Evolutionary conservation across 2,888 invertebrate genomes (phyloP).

Genomic region (Drepanosiphum platanoidis): DNA sequence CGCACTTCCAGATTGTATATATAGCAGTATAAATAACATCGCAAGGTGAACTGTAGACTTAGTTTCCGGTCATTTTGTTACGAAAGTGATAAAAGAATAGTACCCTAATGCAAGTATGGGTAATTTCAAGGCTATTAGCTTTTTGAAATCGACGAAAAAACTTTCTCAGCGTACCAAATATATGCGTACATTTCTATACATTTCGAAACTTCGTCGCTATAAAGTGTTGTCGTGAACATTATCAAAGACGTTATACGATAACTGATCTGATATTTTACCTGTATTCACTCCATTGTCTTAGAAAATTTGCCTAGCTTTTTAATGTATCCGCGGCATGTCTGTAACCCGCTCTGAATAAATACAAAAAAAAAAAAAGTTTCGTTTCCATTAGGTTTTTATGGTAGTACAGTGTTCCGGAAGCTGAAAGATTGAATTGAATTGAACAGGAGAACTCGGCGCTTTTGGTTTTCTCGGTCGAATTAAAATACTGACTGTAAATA

Average conservation of each 20-base stretch:
- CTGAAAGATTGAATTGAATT: background rate
- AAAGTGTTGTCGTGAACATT: background rate
- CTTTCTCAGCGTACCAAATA: background rate
- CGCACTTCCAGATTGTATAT: background rate
- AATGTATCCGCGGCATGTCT: background rate
- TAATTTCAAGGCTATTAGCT: slow-evolving; percentile 31
- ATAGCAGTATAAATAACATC: background rate
- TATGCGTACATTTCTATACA: background rate
- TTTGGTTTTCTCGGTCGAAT: background rate
- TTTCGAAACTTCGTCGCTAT: background rate
- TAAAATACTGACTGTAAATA: background rate
- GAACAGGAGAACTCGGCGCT: background rate
- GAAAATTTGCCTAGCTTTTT: too few species aligned
- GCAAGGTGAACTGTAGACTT: slow-evolving; percentile 22
- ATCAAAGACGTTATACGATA: background rate
- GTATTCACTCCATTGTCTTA: background rate
- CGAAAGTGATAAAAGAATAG: slow-evolving; percentile 39
- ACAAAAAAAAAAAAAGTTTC: background rate
- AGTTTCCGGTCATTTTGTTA: slow-evolving; percentile 53
- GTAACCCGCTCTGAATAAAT: background rate
- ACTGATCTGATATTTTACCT: background rate
- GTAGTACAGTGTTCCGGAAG: background rate
- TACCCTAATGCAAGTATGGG: background rate
- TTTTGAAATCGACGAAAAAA: slow-evolving; percentile 26
- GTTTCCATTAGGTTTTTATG: background rate